Evolutionary conservation across 2,888 invertebrate genomes (phyloP).

Genomic region (Sialis lutaria): DNA sequence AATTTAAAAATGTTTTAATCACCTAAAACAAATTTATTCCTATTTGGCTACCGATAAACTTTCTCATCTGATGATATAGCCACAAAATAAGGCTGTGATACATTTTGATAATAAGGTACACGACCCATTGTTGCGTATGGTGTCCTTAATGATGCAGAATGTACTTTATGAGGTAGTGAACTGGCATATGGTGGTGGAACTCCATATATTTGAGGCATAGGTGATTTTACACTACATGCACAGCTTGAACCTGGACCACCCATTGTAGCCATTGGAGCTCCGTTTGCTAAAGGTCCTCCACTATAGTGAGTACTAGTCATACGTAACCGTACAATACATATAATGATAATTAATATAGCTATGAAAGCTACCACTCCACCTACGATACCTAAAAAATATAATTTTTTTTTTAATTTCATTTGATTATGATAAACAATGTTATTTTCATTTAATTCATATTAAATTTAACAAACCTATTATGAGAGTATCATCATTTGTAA

Average conservation of each 20-base stretch:
- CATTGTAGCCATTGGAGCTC: constrained; percentile 27
- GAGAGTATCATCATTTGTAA: constrained; percentile 77
- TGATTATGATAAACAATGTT: neutral
- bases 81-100: constrained; percentile 38
- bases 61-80: constrained; percentile 45
- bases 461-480: constrained; percentile 41
- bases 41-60: constrained; percentile 35
- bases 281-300: constrained; percentile 47
- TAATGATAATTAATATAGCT: constrained; percentile 71
- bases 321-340: constrained; percentile 57
- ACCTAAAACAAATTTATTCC: too few relatives aligned
- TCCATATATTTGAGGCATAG: constrained; percentile 30
- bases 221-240: constrained; percentile 25
- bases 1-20: too few relatives aligned
- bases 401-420: neutral
- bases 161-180: constrained; percentile 47
- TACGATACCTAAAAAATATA: constrained; percentile 49
- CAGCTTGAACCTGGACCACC: constrained; percentile 37
- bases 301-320: constrained; percentile 48
- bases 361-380: constrained; percentile 86
- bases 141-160: constrained; percentile 33
- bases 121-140: constrained; percentile 44
- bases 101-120: constrained; percentile 31
- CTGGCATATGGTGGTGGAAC: constrained; percentile 38
- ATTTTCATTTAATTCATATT: too few relatives aligned